Evolutionary conservation across 2,113 vertebrate species (phyloP).

Genomic region (Melanostigma gelatinosum): DNA sequence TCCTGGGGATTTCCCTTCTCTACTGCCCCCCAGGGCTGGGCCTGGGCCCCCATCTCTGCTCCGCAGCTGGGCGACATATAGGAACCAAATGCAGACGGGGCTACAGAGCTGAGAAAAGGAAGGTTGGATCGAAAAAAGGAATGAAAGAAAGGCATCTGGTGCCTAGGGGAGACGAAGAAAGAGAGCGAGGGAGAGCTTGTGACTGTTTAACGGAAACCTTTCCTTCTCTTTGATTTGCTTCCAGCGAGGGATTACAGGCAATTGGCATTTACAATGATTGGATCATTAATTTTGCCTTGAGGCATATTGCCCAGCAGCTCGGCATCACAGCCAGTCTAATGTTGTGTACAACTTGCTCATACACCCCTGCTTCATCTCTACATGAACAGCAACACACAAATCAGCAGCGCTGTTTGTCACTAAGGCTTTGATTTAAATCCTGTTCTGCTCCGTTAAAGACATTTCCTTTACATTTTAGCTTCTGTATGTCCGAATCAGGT

Average conservation of each 20-base stretch:
- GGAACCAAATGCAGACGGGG: slow-evolving; percentile 66
- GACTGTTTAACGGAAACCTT: slow-evolving; percentile 87
- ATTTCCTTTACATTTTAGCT: slow-evolving; percentile 16
- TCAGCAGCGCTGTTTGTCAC: slow-evolving; percentile 5
- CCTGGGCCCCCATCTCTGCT: slow-evolving; percentile 85
- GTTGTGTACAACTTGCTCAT: slow-evolving; percentile 45
- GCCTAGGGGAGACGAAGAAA: slow-evolving; percentile 77
- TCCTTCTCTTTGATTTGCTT: slow-evolving; percentile 84
- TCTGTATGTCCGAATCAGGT: slow-evolving; percentile 3
- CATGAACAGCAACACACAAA: slow-evolving; percentile 28
- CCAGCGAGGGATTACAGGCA: slow-evolving; percentile 84
- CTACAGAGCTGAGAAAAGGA: slow-evolving; percentile 68
- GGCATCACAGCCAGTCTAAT: slow-evolving; percentile 52
- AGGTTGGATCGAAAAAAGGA: slow-evolving; percentile 72
- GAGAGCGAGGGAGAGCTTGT: slow-evolving; percentile 79
- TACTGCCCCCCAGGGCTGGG: slow-evolving; percentile 72
- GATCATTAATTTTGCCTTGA: slow-evolving; percentile 78
- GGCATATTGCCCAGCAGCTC: slow-evolving; percentile 59
- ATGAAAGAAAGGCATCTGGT: slow-evolving; percentile 96
- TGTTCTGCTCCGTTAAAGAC: slow-evolving; percentile 8
- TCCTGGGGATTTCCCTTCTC: slow-evolving; percentile 90
- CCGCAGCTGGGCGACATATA: slow-evolving; percentile 90
- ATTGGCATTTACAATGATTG: slow-evolving; percentile 83
- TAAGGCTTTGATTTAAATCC: slow-evolving; percentile 21
- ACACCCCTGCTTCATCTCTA: slow-evolving; percentile 23